These are phyloP conservation scores for Lepus timidus DNA, from an alignment of 2,113 vertebrate species.

Conservation along the genomic window DNA sequence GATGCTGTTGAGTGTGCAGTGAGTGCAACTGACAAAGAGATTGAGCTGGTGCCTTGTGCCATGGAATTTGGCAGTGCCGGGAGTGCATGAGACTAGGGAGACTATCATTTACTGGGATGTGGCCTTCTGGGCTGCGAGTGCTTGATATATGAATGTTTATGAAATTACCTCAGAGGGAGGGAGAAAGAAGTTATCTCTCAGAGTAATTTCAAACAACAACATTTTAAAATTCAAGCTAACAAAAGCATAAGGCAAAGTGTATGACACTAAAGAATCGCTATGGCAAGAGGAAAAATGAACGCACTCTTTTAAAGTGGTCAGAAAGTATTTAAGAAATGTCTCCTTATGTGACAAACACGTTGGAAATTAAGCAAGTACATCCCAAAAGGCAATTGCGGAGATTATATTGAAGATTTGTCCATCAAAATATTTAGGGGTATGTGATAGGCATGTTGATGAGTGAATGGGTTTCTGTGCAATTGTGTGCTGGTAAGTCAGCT, in stretches of 20 bases:
- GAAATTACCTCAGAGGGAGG: conserved; percentile 30
- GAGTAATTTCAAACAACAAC: conserved; percentile 54
- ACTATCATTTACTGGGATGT: not conserved
- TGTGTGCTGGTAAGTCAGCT: not conserved
- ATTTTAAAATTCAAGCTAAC: conserved; percentile 49
- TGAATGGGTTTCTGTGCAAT: not conserved
- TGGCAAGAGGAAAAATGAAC: not conserved
- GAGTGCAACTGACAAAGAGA: not conserved
- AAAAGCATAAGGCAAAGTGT: conserved; percentile 29
- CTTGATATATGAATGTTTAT: conserved; percentile 37
- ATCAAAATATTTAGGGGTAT: not conserved
- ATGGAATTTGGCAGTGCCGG: not conserved
- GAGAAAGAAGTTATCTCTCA: not conserved
- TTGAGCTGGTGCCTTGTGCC: not conserved
- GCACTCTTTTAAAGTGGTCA: not conserved
- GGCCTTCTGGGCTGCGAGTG: not conserved
- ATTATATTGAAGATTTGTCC: not conserved
- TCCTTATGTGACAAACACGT: not conserved
- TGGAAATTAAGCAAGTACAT: not conserved
- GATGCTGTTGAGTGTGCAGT: fast-evolving
- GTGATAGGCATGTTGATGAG: not conserved
- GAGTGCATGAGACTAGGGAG: not conserved
- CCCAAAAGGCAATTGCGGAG: not conserved
- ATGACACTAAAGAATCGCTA: not conserved
- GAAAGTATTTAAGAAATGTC: not conserved